Base-by-base conservation (phyloP, 2,113 vertebrate species). In the Anolis sagrei region DNA sequence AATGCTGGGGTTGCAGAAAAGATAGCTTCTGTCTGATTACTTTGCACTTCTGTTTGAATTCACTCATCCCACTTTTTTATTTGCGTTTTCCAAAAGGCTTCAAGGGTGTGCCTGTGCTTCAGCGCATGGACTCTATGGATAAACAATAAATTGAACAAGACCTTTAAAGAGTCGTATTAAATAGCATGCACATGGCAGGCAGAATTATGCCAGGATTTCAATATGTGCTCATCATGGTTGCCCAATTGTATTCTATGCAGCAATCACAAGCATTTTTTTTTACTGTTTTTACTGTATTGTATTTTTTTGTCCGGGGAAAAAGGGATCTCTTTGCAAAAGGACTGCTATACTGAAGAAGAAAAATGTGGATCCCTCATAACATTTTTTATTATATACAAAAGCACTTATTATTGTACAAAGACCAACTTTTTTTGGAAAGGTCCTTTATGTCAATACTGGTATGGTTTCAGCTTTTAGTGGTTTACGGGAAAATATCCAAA, bases 371-470 rank as follows among this genome's bases (percentile, higher is more conserved):
- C 36, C 25, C 29, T 83, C 23, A 61, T 1, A 34, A 73, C 32
- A 82, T 34, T 32, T 78, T 18, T 39, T 81, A 34, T 39, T 16
- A 44, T 66, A 49, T 32, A 48, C 51, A 4, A 14, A 36, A 74
- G 16, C 70, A 61, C 39, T 83, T 74, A 61, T 74, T 74, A 61
- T 62, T 44, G 25, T n/a, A 58, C 16, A 73, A 62, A 74, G 32
- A 62, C 8, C 39, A 51, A 29, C 27, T 44, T 27, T 72, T 44
- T n/a, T 79, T 62, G 39, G 16, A 81, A 32, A 68, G 44, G 19
- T n/a, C 66, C 10, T 70, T 51, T 81, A n/a, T 69, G 34, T 58
- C 29, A 83, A 66, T 36, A 83, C 25, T 73, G 25, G 54, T 83
- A 39, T 1, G 1, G 32, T 44, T 74, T 61, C 36, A 61, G 29